These are phyloP conservation scores for Pipra filicauda DNA, from an alignment of 2,113 vertebrate species.

Conservation along the genomic window DNA sequence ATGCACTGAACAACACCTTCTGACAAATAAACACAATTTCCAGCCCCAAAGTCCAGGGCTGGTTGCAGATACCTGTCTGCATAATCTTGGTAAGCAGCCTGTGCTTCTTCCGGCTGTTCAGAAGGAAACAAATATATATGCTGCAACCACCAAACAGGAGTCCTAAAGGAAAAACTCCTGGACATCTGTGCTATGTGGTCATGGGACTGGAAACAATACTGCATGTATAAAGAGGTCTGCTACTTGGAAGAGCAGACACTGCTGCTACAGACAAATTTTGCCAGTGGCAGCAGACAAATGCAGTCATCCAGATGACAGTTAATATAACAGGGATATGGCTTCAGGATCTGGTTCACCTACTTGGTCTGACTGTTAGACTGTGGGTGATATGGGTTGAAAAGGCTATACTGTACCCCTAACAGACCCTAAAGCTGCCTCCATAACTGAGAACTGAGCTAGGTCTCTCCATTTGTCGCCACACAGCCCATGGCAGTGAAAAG, in stretches of 20 bases:
- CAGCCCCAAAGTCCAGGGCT: background rate
- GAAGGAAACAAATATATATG: background rate
- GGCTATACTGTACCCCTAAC: background rate
- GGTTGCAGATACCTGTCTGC: too few relatives aligned
- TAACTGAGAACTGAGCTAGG: background rate
- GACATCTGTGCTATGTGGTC: fast-evolving
- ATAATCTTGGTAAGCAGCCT: background rate
- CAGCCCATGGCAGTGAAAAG: background rate
- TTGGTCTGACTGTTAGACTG: background rate
- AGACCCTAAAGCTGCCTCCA: background rate
- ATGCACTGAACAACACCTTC: background rate
- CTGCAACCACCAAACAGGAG: background rate
- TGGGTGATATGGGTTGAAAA: background rate
- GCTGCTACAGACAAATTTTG: background rate
- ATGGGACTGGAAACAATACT: background rate
- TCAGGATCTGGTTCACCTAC: background rate
- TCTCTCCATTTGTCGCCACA: fast-evolving
- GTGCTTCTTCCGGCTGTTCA: background rate
- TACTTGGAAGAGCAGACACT: background rate
- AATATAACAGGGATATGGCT: background rate
- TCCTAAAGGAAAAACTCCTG: background rate
- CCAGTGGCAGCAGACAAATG: background rate
- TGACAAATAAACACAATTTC: background rate
- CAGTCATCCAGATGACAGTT: background rate
- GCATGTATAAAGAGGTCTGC: background rate